phyloP scores from a whole-genome alignment of 1,140 invertebrate genomes.

The Drosophila lacertosa region DNA sequence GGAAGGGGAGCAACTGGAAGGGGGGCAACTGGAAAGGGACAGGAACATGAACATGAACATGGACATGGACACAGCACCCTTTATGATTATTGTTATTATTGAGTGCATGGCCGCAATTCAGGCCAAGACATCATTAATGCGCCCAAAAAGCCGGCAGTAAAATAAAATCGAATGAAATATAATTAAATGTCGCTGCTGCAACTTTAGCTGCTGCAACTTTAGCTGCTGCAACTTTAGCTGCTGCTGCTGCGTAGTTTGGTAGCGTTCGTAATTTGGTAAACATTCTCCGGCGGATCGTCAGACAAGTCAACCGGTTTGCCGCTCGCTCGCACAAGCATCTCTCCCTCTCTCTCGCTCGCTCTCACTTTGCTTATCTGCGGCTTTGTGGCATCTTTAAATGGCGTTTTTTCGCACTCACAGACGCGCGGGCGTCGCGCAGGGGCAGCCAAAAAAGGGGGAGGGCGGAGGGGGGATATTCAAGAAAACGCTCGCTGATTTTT shows the following conservation, averaged over 20 bases:
- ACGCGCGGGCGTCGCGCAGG: conserved; percentile 53
- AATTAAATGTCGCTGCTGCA: conserved; percentile 69
- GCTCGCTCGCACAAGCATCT: conserved; percentile 14
- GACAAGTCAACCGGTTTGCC: conserved; percentile 66
- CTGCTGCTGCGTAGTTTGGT: conserved; percentile 62
- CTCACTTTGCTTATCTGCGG: conserved; percentile 73
- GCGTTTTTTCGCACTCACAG: conserved; percentile 79
- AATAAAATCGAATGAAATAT: conserved; percentile 82
- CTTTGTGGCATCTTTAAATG: conserved; percentile 83
- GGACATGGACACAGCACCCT: conserved; percentile 54
- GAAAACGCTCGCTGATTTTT: conserved; percentile 76
- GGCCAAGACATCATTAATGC: conserved; percentile 81
- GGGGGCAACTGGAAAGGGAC: conserved; percentile 30
- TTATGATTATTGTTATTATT: conserved; percentile 83
- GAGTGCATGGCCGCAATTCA: conserved; percentile 79
- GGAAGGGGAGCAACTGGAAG: too few relatives aligned
- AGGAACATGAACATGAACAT: conserved; percentile 35
- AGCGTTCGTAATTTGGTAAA: conserved; percentile 74
- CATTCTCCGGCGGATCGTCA: conserved; percentile 56
- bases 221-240: too few relatives aligned
- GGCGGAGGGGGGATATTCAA: too few relatives aligned
- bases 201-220: too few relatives aligned
- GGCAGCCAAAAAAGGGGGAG: too few relatives aligned
- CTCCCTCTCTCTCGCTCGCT: conserved; percentile 22
- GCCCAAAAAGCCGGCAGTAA: conserved; percentile 74